Base-by-base conservation (phyloP, 2,113 vertebrate genomes). In the Ellobius talpinus region DNA sequence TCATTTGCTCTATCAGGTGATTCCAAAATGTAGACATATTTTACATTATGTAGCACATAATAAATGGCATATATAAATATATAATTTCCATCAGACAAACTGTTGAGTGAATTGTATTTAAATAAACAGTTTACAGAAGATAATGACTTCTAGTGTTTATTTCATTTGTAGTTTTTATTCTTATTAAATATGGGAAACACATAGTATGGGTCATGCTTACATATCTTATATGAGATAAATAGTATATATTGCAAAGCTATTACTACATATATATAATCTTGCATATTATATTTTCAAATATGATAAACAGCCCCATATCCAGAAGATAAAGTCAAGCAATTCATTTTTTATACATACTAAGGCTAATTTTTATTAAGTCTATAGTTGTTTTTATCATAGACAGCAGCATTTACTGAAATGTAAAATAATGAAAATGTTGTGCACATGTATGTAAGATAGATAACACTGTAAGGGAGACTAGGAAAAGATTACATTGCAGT, bases 101-200 rank as follows among this genome's bases (percentile, higher is more conserved):
- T 5, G 50, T 81, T 79, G 78, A 84, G 21, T 89, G 24, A 77
- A 55, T 87, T 58, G 16, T 91, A 61, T 65, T 96, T 81, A 89
- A 94, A 47, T 5, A 31, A 24, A 91, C 90, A 33, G 5, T 76
- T 92, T 94, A 14, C 63, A 58, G 72, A 90, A 76, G 2, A 39
- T 3, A 61, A 52, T 61, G 47, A 42, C 82, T 77, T 82, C 45
- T 39, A 4, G 86, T 13, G 5, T 79, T 23, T 66, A 73, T 77
- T 86, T 3, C 16, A 36, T 87, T 89, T 87, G 10, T 73, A 29
- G 4, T 29, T 91, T 26, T 90, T 78, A 4, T 5, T 79, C 24
- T 52, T 88, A 86, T 65, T 65, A 87, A 91, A 74, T 73, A 31
- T 87, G 0, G 73, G 1, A 86, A 77, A 92, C 11, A 21, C 42